These are phyloP conservation scores for Eupithecia exiguata DNA, from an alignment of 2,888 invertebrate genomes.

Conservation along the genomic window DNA sequence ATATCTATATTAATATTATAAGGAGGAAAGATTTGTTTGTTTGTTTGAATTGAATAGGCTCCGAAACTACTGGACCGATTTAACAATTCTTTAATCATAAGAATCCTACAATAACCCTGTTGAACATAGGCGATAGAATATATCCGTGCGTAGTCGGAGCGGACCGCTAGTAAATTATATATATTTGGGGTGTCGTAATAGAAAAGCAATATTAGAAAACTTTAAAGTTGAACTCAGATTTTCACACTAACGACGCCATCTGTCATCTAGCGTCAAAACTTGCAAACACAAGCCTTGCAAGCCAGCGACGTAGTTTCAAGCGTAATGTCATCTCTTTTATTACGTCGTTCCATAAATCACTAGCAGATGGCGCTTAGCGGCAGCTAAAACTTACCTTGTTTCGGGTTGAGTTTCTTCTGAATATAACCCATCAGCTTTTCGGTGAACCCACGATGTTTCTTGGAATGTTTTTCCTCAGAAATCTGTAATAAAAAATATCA, in stretches of 20 bases:
- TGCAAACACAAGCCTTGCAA: neutral
- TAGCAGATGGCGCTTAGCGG: neutral
- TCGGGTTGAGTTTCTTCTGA: constrained; percentile 53
- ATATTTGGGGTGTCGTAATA: too few species aligned
- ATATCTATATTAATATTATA: too few species aligned
- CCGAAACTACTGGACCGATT: too few species aligned
- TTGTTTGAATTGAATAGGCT: too few species aligned
- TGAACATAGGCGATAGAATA: too few species aligned
- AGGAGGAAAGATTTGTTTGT: too few species aligned
- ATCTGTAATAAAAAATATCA: constrained; percentile 46
- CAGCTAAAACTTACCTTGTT: constrained; percentile 48
- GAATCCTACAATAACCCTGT: too few species aligned
- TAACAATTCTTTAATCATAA: too few species aligned
- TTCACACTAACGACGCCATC: neutral
- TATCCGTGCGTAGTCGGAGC: too few species aligned
- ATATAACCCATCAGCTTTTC: constrained; percentile 59
- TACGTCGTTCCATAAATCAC: neutral
- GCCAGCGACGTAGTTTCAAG: neutral
- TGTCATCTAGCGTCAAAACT: neutral
- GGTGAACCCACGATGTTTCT: constrained; percentile 51
- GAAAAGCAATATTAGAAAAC: too few species aligned
- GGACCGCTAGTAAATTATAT: too few species aligned
- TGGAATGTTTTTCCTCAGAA: constrained; percentile 50
- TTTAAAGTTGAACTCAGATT: neutral
- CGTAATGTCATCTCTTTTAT: neutral